Percentiles rank a stretch among this genome's conserved stretches.
phyloP scores from a whole-genome alignment of 2,113 vertebrate species.

The Poeciliopsis turrubarensis region DNA sequence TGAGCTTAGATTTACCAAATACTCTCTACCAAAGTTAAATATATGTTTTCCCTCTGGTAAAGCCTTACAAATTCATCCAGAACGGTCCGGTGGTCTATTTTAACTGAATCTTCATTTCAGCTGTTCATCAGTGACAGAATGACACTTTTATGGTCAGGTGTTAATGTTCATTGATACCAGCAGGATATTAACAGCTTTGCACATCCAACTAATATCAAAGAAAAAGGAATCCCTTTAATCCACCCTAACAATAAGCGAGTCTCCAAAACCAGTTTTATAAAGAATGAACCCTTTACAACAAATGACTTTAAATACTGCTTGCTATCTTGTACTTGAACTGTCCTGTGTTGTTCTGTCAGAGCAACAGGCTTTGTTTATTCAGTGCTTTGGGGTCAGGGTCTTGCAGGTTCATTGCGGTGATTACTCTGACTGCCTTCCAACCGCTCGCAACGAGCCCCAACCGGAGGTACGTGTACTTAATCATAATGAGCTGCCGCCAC shows the following conservation, averaged over 20 bases:
- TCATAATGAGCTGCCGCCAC: neutral
- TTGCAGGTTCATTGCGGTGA: neutral
- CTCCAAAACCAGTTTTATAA: neutral
- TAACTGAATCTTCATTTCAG: no score
- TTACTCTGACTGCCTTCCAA: no score
- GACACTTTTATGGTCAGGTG: neutral
- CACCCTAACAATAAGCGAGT: conserved; percentile 12
- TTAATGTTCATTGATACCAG: conserved; percentile 8
- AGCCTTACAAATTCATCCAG: neutral
- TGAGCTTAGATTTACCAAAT: neutral
- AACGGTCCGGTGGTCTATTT: neutral
- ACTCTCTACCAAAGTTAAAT: conserved; percentile 1
- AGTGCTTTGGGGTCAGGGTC: conserved; percentile 14
- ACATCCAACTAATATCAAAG: neutral
- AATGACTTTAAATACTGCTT: no score
- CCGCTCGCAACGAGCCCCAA: neutral
- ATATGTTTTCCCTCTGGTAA: neutral
- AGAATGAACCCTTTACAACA: conserved; percentile 29
- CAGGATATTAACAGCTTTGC: neutral
- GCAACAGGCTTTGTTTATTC: neutral
- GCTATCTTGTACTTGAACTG: no score
- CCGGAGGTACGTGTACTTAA: neutral
- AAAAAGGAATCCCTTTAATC: conserved; percentile 54
- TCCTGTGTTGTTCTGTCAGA: neutral
- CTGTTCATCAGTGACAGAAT: neutral